phyloP scores from a whole-genome alignment of 2,797 vertebrate species.

The Salarias fasciatus region DNA sequence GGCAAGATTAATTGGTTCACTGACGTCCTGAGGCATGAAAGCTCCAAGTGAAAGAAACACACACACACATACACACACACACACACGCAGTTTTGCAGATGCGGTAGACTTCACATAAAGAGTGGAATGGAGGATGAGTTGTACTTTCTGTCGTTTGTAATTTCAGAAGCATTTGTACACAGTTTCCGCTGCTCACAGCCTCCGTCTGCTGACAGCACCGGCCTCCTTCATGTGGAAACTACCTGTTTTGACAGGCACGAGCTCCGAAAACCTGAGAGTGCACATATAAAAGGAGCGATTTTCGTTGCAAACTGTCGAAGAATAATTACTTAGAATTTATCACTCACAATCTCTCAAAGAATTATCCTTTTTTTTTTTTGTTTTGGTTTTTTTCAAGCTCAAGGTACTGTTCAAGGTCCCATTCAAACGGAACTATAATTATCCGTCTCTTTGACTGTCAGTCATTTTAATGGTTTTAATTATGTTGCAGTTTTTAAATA shows the following conservation, averaged over 20 bases:
- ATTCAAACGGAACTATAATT: slow-evolving; percentile 22
- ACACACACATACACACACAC: neutral
- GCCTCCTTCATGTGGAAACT: neutral
- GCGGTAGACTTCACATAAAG: slow-evolving; percentile 17
- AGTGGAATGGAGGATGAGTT: slow-evolving; percentile 9
- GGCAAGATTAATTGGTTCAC: slow-evolving; percentile 69
- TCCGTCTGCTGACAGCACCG: slow-evolving; percentile 12
- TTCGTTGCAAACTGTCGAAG: slow-evolving; percentile 8
- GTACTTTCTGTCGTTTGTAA: slow-evolving; percentile 29
- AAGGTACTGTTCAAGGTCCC: slow-evolving; percentile 2
- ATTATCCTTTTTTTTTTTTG: slow-evolving; percentile 14
- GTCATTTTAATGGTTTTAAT: slow-evolving; percentile 31
- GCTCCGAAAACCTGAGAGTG: slow-evolving; percentile 10
- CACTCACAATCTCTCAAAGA: neutral
- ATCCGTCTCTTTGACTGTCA: slow-evolving; percentile 9
- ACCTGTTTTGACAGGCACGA: slow-evolving; percentile 20
- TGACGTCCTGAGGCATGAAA: slow-evolving; percentile 48
- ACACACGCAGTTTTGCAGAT: slow-evolving; percentile 8
- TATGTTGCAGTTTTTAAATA: slow-evolving; percentile 5
- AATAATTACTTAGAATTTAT: slow-evolving; percentile 20
- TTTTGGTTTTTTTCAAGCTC: neutral
- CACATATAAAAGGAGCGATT: slow-evolving; percentile 1
- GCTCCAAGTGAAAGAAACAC: slow-evolving; percentile 29
- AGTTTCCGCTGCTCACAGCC: slow-evolving; percentile 8
- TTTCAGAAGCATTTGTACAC: slow-evolving; percentile 23